Evolutionary conservation across 2,888 invertebrate species (phyloP).

Genomic region (Phalera bucephala): DNA sequence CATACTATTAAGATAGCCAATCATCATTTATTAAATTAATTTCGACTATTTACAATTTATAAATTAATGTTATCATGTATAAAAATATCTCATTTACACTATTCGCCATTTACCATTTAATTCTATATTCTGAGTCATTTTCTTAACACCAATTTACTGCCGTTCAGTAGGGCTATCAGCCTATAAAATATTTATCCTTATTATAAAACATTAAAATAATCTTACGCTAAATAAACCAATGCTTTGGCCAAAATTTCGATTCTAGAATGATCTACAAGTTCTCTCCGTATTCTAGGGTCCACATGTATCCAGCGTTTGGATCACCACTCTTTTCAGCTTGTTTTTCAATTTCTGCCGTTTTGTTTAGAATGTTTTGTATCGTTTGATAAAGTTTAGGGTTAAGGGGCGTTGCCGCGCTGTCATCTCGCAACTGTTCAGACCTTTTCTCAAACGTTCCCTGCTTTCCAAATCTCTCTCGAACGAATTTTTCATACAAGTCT

Average conservation of each 20-base stretch:
- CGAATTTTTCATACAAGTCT: conserved; percentile 75
- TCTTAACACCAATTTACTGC: neutral
- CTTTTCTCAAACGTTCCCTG: conserved; percentile 55
- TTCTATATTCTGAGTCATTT: neutral
- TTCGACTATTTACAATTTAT: conserved; percentile 3
- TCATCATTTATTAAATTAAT: conserved; percentile 1
- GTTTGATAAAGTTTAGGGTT: conserved; percentile 57
- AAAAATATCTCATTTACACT: neutral
- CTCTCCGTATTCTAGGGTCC: conserved; percentile 79
- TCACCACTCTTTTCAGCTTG: conserved; percentile 68
- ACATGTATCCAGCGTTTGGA: conserved; percentile 75
- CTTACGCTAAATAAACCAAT: neutral
- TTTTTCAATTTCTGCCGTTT: conserved; percentile 61
- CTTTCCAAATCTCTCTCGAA: conserved; percentile 73
- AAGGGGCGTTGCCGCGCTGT: conserved; percentile 28
- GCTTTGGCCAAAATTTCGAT: neutral
- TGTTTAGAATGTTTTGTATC: conserved; percentile 63
- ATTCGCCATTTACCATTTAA: neutral
- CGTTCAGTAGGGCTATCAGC: neutral
- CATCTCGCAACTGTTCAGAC: conserved; percentile 51
- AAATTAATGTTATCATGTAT: conserved; percentile 1
- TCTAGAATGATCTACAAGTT: conserved; percentile 44
- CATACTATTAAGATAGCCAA: neutral
- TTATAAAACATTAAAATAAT: neutral
- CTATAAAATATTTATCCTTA: neutral